A percentile compares a stretch with the other conserved stretches of the same genome.
These are phyloP conservation scores for Megaleporinus macrocephalus DNA, from an alignment of 2,113 vertebrate species.

Conservation along the genomic window DNA sequence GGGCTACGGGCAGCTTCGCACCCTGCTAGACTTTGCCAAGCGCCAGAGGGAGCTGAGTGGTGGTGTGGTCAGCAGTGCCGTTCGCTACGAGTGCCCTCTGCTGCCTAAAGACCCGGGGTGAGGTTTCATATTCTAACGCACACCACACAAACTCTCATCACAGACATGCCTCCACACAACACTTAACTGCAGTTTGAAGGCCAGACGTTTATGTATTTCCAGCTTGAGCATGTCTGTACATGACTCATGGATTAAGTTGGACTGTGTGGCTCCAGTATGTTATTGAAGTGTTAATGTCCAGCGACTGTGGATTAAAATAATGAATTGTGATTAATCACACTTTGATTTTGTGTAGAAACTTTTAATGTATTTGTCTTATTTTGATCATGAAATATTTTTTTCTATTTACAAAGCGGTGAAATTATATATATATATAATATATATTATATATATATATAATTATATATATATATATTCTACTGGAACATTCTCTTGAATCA, in stretches of 20 bases:
- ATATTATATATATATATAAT: too few relatives aligned
- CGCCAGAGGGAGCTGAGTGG: constrained; percentile 62
- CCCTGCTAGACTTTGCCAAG: constrained; percentile 65
- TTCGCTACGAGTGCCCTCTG: constrained; percentile 75
- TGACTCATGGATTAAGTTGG: background rate
- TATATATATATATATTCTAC: too few relatives aligned
- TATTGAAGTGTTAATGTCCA: too few relatives aligned
- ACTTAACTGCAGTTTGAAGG: background rate
- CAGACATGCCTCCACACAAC: background rate
- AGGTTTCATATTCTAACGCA: background rate
- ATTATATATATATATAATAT: too few relatives aligned
- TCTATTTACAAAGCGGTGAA: too few relatives aligned
- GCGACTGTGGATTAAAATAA: too few relatives aligned
- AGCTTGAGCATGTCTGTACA: background rate
- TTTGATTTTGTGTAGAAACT: too few relatives aligned
- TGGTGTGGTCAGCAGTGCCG: constrained; percentile 57
- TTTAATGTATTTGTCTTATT: too few relatives aligned
- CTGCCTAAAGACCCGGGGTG: constrained; percentile 67
- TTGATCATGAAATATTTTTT: too few relatives aligned
- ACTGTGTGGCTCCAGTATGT: background rate
- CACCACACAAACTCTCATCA: background rate
- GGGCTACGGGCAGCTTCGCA: constrained; percentile 71
- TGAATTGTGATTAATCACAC: too few relatives aligned
- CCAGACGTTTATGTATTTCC: background rate
- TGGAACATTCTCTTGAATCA: too few relatives aligned